Evolutionary conservation across 2,113 vertebrate species (phyloP).

Genomic region (Pithys albifrons): DNA sequence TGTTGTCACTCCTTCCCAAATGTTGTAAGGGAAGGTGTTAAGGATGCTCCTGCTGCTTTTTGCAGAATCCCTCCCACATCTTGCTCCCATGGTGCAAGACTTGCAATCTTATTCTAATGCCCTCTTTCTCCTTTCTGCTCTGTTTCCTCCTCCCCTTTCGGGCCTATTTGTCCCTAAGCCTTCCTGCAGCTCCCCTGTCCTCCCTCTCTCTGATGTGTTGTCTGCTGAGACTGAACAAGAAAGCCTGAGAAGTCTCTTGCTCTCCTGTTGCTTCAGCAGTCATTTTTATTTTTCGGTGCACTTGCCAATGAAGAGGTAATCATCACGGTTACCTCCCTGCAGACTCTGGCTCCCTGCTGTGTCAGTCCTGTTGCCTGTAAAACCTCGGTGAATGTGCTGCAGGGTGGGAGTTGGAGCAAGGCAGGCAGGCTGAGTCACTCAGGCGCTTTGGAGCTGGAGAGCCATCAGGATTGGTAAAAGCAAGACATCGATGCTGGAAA

Average conservation of each 20-base stretch:
- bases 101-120: neutral
- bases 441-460: neutral
- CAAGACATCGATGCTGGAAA: neutral
- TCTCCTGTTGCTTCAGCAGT: constrained; percentile 4
- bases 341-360: neutral
- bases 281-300: neutral
- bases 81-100: neutral
- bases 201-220: neutral
- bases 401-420: neutral
- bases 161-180: neutral
- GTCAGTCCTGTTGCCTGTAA: neutral
- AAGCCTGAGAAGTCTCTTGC: neutral
- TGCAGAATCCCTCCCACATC: neutral
- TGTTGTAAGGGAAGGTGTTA: neutral
- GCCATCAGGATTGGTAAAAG: neutral
- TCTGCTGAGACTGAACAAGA: neutral
- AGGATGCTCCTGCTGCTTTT: neutral
- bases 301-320: constrained; percentile 1
- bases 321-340: neutral
- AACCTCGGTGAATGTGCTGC: neutral
- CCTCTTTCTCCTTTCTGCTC: neutral
- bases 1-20: neutral
- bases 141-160: neutral
- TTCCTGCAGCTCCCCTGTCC: neutral
- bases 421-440: neutral